These are phyloP conservation scores for Danio aesculapii DNA, from an alignment of 2,797 vertebrate genomes.

Conservation along the genomic window DNA sequence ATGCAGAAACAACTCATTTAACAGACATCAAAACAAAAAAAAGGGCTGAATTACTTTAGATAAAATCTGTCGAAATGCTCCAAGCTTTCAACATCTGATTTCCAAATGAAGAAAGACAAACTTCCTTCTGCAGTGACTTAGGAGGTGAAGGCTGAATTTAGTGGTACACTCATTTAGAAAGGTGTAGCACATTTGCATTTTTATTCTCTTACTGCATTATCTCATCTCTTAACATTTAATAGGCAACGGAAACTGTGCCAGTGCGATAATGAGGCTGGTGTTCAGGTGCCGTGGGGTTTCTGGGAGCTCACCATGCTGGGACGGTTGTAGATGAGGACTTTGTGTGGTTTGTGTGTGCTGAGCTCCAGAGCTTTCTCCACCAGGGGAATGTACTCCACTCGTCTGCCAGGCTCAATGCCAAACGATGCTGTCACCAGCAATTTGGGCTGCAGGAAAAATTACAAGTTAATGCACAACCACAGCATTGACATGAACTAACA, in stretches of 20 bases:
- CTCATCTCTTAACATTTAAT: background rate
- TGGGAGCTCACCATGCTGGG: conserved; percentile 85
- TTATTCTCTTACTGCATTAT: conserved; percentile 17
- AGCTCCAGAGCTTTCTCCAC: conserved; percentile 88
- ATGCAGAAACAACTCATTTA: conserved; percentile 20
- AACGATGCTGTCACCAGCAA: conserved; percentile 92
- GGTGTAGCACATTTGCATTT: conserved; percentile 30
- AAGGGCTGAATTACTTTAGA: background rate
- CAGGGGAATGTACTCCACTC: conserved; percentile 90
- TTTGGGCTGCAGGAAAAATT: conserved; percentile 84
- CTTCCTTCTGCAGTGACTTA: background rate
- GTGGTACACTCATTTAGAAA: background rate
- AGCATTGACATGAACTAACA: background rate
- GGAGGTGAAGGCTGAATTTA: background rate
- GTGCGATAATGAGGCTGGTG: background rate
- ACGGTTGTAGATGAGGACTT: conserved; percentile 91
- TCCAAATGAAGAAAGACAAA: background rate
- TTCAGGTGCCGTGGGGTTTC: background rate
- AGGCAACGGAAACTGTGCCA: background rate
- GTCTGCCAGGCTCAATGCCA: conserved; percentile 92
- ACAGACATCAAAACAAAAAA: background rate
- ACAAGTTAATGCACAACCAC: conserved; percentile 21
- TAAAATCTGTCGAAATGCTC: background rate
- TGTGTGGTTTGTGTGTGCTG: conserved; percentile 83
- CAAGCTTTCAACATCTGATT: background rate